These are phyloP conservation scores for Thaleichthys pacificus DNA, from an alignment of 2,797 vertebrate genomes.

Conservation along the genomic window DNA sequence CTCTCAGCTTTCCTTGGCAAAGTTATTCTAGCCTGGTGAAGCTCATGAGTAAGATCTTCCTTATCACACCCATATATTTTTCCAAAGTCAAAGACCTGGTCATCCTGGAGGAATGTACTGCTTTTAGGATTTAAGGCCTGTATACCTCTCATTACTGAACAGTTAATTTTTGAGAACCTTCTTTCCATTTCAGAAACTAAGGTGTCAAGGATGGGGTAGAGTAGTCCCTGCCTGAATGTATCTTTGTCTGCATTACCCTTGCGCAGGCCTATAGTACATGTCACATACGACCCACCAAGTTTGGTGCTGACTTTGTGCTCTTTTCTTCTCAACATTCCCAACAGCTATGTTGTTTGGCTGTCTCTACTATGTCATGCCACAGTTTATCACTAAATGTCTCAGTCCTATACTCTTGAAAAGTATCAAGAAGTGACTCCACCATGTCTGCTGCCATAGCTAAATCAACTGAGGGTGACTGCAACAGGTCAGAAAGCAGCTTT, in stretches of 20 bases:
- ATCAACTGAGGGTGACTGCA: not conserved
- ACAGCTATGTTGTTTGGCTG: slow-evolving; percentile 12
- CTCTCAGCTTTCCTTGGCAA: slow-evolving; percentile 13
- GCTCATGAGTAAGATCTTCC: slow-evolving; percentile 17
- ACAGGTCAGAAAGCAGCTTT: slow-evolving; percentile 18
- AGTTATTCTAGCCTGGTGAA: slow-evolving; percentile 16
- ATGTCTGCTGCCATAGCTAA: too few species aligned
- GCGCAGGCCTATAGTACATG: slow-evolving; percentile 11
- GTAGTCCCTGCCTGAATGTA: slow-evolving; percentile 7
- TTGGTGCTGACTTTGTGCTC: not conserved
- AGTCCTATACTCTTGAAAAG: not conserved
- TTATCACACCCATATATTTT: slow-evolving; percentile 12
- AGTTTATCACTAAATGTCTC: slow-evolving; percentile 6
- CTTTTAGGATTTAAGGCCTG: slow-evolving; percentile 19
- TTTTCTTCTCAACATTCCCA: slow-evolving; percentile 7
- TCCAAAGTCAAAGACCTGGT: slow-evolving; percentile 8
- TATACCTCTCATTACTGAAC: slow-evolving; percentile 21
- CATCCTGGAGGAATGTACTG: slow-evolving; percentile 15
- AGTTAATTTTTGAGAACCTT: slow-evolving; percentile 14
- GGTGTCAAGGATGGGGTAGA: slow-evolving; percentile 23
- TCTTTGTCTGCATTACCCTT: slow-evolving; percentile 19
- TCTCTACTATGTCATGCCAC: slow-evolving; percentile 20
- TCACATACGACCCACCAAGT: not conserved
- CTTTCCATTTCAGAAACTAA: slow-evolving; percentile 16
- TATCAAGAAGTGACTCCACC: too few species aligned